Base-by-base conservation (phyloP, 2,888 invertebrate genomes). In the Sminthurinus aureus region DNA sequence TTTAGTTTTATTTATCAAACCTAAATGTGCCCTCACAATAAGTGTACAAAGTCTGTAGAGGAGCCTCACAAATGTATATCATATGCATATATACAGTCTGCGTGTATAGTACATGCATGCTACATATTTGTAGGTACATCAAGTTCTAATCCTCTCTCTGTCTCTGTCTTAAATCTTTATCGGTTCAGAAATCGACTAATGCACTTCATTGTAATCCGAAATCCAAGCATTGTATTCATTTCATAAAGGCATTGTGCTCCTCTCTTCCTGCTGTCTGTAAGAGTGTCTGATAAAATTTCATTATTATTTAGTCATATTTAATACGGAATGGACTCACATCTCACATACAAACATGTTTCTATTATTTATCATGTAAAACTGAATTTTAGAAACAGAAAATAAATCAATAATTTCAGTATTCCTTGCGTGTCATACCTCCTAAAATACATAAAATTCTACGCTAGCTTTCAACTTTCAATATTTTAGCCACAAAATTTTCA, bases 261-360 rank as follows among this genome's bases (percentile, higher is more conserved):
- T 82, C 74, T 82, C 82, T 67, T 66, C 81, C 50, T 64, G 12
- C 81, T 24, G 52, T 69, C 80, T 8, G 38, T 22, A 51, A 69
- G 79, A 50, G 22, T 74, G 74, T 74, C 81, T 81, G 81, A 81
- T 81, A 81, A 81, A 81, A 81, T 81, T 81, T 81, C 64, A 81
- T 74, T 74, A 81, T 81, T 81, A 74, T 81, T 81, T 74, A 81
- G 74, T 74, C 12, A 64, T 81, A 73, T 81, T 66, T 77, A 64
- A 64, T 77, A 77, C 24, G 1, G 58, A 58, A 50, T n/a, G n/a
- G n/a, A n/a, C n/a, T n/a, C 4, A 75, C 3, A 20, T 1, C 38
- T 38, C 38, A 38, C 38, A 38, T 6, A 38, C 38, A 4, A 38
- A 38, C 38, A 38, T 38, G 1, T 38, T 38, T 38, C 38, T 38